Evolutionary conservation across 2,797 vertebrate genomes (phyloP).

Genomic region (Sparidentex hasta): DNA sequence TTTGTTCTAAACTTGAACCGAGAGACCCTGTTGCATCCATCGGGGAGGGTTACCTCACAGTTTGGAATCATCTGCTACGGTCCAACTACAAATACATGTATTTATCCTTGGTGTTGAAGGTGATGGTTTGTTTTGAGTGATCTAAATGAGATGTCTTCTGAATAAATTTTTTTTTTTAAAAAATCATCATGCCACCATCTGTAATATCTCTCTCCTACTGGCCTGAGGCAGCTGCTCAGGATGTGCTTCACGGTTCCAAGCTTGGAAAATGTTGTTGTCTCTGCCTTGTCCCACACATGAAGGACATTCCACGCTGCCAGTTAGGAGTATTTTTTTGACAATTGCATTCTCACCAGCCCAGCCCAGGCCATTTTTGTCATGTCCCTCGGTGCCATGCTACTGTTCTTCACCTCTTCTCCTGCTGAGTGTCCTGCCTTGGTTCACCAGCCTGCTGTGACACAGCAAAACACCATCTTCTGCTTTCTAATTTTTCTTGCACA

Average conservation of each 20-base stretch:
- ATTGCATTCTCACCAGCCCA: not conserved
- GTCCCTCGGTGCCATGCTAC: not conserved
- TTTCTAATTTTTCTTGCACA: too few relatives aligned
- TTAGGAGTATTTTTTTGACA: not conserved
- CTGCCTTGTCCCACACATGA: not conserved
- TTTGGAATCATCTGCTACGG: not conserved
- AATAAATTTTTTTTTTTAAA: too few relatives aligned
- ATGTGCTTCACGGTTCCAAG: not conserved
- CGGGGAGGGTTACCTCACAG: not conserved
- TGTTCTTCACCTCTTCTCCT: not conserved
- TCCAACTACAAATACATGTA: not conserved
- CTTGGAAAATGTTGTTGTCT: not conserved
- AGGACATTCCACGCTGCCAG: not conserved
- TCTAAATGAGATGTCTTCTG: not conserved
- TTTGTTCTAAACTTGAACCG: not conserved
- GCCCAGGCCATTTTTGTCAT: not conserved
- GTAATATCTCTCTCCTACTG: not conserved
- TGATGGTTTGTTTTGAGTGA: not conserved
- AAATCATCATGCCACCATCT: conserved; percentile 4
- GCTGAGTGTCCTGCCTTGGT: not conserved
- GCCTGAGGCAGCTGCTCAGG: not conserved
- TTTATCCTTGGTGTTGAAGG: not conserved
- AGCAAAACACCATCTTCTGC: too few relatives aligned
- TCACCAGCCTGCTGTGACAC: not conserved
- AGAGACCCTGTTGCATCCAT: too few relatives aligned